Conservation (phyloP, 30 jellyfish, hydroid and myxozoan species). For the Turritopsis rubra region DNA sequence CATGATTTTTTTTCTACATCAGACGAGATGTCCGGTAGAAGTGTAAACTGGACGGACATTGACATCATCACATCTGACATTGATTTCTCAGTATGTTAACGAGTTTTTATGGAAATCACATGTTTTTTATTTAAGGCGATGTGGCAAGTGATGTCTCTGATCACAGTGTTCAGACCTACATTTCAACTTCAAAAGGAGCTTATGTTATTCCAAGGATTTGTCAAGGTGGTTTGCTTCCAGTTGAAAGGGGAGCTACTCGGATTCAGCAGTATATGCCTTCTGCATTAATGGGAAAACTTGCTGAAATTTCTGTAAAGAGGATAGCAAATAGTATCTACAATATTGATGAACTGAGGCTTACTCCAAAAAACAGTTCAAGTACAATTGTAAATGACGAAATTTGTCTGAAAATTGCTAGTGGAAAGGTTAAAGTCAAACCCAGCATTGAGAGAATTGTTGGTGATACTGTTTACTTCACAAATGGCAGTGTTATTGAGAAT, state of each 20-base stretch:
- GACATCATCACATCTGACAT: no score
- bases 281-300: background rate
- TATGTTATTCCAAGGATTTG: constrained; percentile 4
- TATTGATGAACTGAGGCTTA: constrained; percentile 17
- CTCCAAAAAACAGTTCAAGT: background rate
- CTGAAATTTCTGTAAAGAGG: background rate
- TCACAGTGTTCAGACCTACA: constrained; percentile 7
- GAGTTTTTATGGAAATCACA: background rate
- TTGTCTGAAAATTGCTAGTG: constrained; percentile 19
- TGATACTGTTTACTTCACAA: constrained; percentile 8
- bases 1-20: no score
- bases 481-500: constrained; percentile 18
- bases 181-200: constrained; percentile 22
- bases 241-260: background rate
- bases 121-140: constrained; percentile 8
- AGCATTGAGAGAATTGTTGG: constrained; percentile 7
- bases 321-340: constrained; percentile 4
- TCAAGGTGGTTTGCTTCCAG: constrained; percentile 5
- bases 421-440: constrained; percentile 25
- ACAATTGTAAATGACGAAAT: background rate
- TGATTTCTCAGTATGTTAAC: no score
- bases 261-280: constrained; percentile 10
- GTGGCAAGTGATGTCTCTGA: constrained; percentile 24
- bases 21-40: no score
- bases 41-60: no score